phyloP scores from a whole-genome alignment of 2,888 invertebrate genomes.

The Cactoblastis cactorum region DNA sequence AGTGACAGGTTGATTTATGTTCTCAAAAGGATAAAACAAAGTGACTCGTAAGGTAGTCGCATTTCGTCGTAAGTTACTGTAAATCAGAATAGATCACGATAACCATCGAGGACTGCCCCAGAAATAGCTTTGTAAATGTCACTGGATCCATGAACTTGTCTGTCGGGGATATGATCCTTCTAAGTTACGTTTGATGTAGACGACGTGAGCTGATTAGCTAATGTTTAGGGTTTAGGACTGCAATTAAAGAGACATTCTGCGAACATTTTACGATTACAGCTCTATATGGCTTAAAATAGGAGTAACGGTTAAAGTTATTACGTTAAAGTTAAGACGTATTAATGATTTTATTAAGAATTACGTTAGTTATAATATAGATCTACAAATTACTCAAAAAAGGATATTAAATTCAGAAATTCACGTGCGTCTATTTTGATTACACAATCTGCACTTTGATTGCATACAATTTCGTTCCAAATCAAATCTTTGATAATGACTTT shows the following conservation, averaged over 20 bases:
- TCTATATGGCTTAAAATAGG: not conserved
- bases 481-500: not conserved
- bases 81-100: slow-evolving; percentile 43
- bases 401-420: not conserved
- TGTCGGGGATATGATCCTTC: slow-evolving; percentile 37
- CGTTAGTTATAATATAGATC: too few relatives aligned
- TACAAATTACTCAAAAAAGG: too few relatives aligned
- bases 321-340: too few relatives aligned
- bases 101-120: slow-evolving; percentile 28
- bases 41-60: slow-evolving; percentile 20
- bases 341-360: too few relatives aligned
- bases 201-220: slow-evolving; percentile 35
- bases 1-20: too few relatives aligned
- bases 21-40: slow-evolving; percentile 24
- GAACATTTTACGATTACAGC: slow-evolving; percentile 3
- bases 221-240: slow-evolving; percentile 27
- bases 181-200: slow-evolving; percentile 49
- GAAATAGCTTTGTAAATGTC: slow-evolving; percentile 65
- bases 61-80: slow-evolving; percentile 31
- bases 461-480: not conserved
- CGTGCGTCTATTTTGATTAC: not conserved
- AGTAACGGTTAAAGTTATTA: not conserved
- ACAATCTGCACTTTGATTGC: not conserved
- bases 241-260: slow-evolving; percentile 23
- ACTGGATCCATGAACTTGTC: slow-evolving; percentile 66